Conservation (phyloP, 2,797 vertebrate species). For the Danio tinwini region DNA sequence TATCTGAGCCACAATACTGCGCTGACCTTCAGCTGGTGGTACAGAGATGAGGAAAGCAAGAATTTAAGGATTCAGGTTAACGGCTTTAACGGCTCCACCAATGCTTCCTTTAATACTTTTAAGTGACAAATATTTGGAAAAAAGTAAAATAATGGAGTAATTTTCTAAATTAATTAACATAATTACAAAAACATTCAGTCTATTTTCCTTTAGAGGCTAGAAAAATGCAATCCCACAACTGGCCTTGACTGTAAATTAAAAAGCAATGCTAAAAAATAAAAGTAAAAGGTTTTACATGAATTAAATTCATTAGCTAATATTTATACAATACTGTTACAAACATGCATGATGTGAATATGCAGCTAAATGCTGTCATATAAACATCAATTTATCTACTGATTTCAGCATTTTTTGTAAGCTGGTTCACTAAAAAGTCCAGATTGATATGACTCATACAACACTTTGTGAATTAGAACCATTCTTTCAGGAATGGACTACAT, state of each 20-base stretch:
- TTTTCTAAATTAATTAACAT: neutral
- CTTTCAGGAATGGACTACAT: no score
- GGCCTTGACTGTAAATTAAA: neutral
- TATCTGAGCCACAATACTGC: conserved; percentile 32
- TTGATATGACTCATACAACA: neutral
- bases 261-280: neutral
- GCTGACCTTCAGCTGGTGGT: conserved; percentile 54
- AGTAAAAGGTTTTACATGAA: neutral
- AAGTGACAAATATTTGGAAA: neutral
- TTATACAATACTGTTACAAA: neutral
- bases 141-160: neutral
- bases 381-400: neutral
- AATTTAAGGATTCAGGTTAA: neutral
- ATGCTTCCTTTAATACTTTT: neutral
- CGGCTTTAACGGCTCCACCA: neutral
- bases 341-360: neutral
- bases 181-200: neutral
- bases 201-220: neutral
- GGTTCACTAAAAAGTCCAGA: neutral
- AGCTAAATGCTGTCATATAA: neutral
- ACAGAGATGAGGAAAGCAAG: conserved; percentile 2
- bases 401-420: neutral
- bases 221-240: neutral
- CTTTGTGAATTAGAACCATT: no score
- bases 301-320: neutral